These are phyloP conservation scores for Oncopodura yosiiana DNA, from an alignment of 1,140 invertebrate genomes.

Conservation along the genomic window DNA sequence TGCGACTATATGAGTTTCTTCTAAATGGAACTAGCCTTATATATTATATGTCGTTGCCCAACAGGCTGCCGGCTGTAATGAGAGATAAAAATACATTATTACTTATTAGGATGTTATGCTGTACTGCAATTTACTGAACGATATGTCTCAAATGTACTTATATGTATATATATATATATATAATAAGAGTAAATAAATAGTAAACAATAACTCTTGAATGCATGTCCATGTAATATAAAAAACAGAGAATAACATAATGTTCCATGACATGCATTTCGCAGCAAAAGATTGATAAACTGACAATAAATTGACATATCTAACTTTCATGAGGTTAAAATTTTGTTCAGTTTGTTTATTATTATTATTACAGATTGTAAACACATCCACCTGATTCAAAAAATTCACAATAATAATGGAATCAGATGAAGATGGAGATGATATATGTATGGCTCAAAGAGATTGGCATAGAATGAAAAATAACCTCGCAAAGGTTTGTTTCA, in stretches of 20 bases:
- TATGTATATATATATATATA: too few species aligned
- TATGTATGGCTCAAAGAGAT: constrained; percentile 2
- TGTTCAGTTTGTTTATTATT: background rate
- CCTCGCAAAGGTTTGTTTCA: constrained; percentile 1
- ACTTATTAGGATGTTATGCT: too few species aligned
- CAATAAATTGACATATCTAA: background rate
- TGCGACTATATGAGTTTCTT: too few species aligned
- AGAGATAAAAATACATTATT: background rate
- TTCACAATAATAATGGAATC: background rate
- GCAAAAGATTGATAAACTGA: background rate
- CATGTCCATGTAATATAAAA: too few species aligned
- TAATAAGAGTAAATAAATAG: background rate
- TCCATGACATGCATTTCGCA: too few species aligned
- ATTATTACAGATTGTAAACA: background rate
- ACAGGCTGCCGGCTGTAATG: background rate
- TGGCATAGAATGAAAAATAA: constrained; percentile 14
- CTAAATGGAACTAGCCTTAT: background rate
- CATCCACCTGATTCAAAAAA: background rate
- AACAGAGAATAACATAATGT: too few species aligned
- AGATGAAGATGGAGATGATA: background rate
- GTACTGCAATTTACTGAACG: too few species aligned
- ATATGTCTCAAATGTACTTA: too few species aligned
- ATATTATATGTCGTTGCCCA: background rate
- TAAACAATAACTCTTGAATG: background rate
- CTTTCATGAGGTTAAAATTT: background rate